Evolutionary conservation across 2,888 invertebrate genomes (phyloP).

Genomic region (Unio pictorum): DNA sequence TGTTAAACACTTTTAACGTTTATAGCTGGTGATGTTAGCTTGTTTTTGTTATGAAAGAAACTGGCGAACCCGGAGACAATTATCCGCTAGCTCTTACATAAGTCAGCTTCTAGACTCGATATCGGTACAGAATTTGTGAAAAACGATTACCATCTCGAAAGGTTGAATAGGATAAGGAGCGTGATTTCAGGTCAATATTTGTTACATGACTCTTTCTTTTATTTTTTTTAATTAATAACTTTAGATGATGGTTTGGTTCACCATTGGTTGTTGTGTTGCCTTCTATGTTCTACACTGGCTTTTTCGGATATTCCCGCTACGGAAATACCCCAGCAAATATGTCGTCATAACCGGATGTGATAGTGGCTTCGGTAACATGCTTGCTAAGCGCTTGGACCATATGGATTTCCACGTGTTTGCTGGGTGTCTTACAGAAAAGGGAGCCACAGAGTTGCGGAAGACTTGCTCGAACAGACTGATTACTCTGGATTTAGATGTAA

Average conservation of each 20-base stretch:
- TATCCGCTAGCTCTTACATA: too few species aligned
- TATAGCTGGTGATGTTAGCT: too few species aligned
- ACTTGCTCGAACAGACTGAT: conserved; percentile 26
- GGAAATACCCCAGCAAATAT: conserved; percentile 32
- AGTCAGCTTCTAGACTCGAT: too few species aligned
- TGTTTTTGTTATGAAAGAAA: too few species aligned
- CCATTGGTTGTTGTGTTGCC: not conserved
- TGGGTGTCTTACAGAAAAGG: conserved; percentile 43
- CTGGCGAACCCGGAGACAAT: too few species aligned
- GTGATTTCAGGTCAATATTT: too few species aligned
- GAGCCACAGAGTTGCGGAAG: conserved; percentile 24
- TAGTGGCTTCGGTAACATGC: conserved; percentile 52
- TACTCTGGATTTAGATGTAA: conserved; percentile 41
- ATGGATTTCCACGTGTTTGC: conserved; percentile 52
- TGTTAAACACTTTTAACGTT: too few species aligned
- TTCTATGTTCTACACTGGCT: conserved; percentile 8
- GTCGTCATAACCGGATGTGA: conserved; percentile 64
- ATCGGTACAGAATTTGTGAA: too few species aligned
- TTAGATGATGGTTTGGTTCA: not conserved
- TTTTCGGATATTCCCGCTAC: conserved; percentile 22
- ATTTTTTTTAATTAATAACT: not conserved
- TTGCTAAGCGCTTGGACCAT: conserved; percentile 46
- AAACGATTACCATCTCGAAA: too few species aligned
- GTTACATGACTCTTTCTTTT: too few species aligned
- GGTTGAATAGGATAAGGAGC: too few species aligned